phyloP scores from a whole-genome alignment of 2,888 invertebrate genomes.

The Lochmaea capreae region DNA sequence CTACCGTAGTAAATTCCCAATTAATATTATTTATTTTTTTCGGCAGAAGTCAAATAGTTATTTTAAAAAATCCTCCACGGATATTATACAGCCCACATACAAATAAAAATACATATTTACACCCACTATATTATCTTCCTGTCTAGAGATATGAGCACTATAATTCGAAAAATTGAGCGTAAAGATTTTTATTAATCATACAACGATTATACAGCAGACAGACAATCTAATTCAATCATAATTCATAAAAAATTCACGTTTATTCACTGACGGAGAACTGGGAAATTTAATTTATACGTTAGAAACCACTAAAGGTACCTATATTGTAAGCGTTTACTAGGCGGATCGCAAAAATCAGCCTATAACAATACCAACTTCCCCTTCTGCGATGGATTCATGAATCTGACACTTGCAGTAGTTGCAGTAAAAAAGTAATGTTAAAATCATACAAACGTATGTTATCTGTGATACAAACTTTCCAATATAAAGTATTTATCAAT shows the following conservation, averaged over 20 bases:
- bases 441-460: no score
- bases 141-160: constrained; percentile 31
- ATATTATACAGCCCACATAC: constrained; percentile 29
- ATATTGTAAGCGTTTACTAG: no score
- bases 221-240: constrained; percentile 41
- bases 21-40: constrained; percentile 1
- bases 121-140: constrained; percentile 37
- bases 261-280: background rate
- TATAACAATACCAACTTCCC: no score
- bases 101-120: constrained; percentile 24
- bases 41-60: background rate
- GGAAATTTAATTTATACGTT: background rate
- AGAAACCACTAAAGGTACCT: no score
- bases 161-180: constrained; percentile 39
- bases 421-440: no score
- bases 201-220: constrained; percentile 36
- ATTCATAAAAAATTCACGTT: constrained; percentile 39
- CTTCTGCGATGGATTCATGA: no score
- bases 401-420: no score
- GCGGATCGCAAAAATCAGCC: no score
- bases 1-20: constrained; percentile 1
- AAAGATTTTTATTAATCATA: constrained; percentile 38
- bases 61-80: constrained; percentile 5
- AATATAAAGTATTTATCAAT: no score
- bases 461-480: no score